These are phyloP conservation scores for Drosophila phalerata DNA, from an alignment of 2,888 invertebrate species.

Conservation along the genomic window DNA sequence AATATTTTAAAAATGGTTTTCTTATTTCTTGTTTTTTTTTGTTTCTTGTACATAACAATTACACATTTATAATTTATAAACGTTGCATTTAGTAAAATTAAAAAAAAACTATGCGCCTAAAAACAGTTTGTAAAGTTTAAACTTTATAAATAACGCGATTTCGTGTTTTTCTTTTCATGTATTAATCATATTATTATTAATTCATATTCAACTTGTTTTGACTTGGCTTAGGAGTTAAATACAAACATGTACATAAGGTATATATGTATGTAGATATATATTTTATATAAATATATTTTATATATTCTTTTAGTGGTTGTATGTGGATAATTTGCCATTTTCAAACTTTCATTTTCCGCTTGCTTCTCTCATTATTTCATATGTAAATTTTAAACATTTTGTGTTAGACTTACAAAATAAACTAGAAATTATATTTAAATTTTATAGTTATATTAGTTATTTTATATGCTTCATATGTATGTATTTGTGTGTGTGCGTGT, in stretches of 20 bases:
- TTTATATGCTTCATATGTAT: slow-evolving; percentile 43
- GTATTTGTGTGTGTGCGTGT: slow-evolving; percentile 19
- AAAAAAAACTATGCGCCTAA: slow-evolving; percentile 58
- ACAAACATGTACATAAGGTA: slow-evolving; percentile 70
- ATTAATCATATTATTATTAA: slow-evolving; percentile 24
- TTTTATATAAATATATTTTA: slow-evolving; percentile 72
- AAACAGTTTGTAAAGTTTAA: slow-evolving; percentile 50
- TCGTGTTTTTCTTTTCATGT: slow-evolving; percentile 28
- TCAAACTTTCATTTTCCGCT: slow-evolving; percentile 7
- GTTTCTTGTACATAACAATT: slow-evolving; percentile 60
- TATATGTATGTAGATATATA: slow-evolving; percentile 55
- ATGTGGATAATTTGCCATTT: slow-evolving; percentile 34
- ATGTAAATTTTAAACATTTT: slow-evolving; percentile 18
- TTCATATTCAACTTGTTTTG: slow-evolving; percentile 50
- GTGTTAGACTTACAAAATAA: slow-evolving; percentile 51
- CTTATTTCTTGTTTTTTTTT: slow-evolving; percentile 1
- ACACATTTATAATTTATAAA: slow-evolving; percentile 58
- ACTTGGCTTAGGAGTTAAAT: slow-evolving; percentile 73
- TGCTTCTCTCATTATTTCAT: slow-evolving; percentile 6
- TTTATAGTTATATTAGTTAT: slow-evolving; percentile 37
- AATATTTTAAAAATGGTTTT: slow-evolving; percentile 47
- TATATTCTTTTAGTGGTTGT: slow-evolving; percentile 55
- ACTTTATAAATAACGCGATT: slow-evolving; percentile 58
- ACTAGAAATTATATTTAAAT: slow-evolving; percentile 59
- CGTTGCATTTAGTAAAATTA: slow-evolving; percentile 49